Percentiles rank a stretch among this genome's conserved stretches.
phyloP scores from a whole-genome alignment of 2,113 vertebrate genomes.

The Raja brachyura region DNA sequence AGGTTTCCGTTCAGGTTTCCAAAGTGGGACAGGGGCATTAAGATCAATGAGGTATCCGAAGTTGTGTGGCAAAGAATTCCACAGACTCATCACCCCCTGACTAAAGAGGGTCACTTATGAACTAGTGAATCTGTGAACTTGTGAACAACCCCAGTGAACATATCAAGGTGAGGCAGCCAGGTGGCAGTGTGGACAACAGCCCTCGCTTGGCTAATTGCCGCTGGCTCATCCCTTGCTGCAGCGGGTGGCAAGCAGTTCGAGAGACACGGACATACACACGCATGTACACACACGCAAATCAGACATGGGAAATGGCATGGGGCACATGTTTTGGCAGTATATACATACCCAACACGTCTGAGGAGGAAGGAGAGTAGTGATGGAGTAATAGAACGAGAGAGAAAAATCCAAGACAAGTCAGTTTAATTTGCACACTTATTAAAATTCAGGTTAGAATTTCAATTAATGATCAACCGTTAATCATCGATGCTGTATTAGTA shows the following conservation, averaged over 20 bases:
- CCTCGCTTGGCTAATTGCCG: neutral
- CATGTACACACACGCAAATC: neutral
- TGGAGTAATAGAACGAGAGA: slow-evolving; percentile 19
- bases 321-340: slow-evolving; percentile 30
- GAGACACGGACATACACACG: neutral
- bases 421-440: neutral
- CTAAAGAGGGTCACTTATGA: no score
- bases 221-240: neutral
- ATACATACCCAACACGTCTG: slow-evolving; percentile 86
- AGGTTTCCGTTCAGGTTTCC: no score
- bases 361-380: slow-evolving; percentile 41
- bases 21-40: no score
- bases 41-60: no score
- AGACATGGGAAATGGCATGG: neutral
- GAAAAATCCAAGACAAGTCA: slow-evolving; percentile 32
- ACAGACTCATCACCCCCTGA: no score
- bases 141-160: neutral
- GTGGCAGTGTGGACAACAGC: no score
- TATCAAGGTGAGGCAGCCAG: neutral
- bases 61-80: no score
- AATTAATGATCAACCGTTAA: neutral
- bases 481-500: neutral
- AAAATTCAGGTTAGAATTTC: slow-evolving; percentile 8
- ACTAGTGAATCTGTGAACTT: no score
- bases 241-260: neutral